Conservation (phyloP, 1,140 invertebrate species). For the Drosophila azteca region DNA sequence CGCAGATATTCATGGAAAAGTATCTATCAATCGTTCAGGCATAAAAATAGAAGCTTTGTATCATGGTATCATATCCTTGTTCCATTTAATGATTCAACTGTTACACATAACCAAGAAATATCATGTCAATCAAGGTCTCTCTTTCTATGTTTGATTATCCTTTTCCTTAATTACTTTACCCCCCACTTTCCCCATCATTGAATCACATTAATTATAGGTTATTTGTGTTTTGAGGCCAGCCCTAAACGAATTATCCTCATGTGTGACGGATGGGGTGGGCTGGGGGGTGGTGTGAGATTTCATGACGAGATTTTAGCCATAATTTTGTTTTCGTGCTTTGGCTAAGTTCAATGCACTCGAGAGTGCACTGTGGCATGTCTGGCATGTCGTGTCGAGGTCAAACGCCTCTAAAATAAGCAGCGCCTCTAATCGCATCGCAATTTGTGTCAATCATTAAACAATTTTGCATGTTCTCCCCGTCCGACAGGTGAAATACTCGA, state of each 20-base stretch:
- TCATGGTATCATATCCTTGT: too few relatives aligned
- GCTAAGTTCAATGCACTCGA: constrained; percentile 69
- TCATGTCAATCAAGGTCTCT: not conserved
- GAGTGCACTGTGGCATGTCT: constrained; percentile 37
- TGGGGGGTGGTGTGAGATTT: constrained; percentile 30
- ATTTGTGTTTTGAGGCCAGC: constrained; percentile 57
- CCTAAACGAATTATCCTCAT: constrained; percentile 58
- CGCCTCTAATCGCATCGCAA: constrained; percentile 31
- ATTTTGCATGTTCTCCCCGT: constrained; percentile 54
- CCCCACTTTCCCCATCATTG: not conserved
- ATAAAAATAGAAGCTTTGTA: too few relatives aligned
- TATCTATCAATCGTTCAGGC: too few relatives aligned
- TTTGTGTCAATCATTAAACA: constrained; percentile 64
- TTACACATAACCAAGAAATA: too few relatives aligned
- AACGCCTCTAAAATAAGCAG: constrained; percentile 26
- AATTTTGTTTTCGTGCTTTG: constrained; percentile 34
- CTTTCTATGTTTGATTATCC: constrained; percentile 23
- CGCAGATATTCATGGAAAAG: too few relatives aligned
- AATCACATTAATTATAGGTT: constrained; percentile 49
- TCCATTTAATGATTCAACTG: too few relatives aligned
- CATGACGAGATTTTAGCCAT: constrained; percentile 57
- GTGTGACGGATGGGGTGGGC: not conserved
- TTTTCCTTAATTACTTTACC: constrained; percentile 32
- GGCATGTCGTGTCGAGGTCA: constrained; percentile 37
- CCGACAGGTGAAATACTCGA: constrained; percentile 92